Percentiles rank a stretch among this genome's conserved stretches.
These are phyloP conservation scores for Anagrus nilaparvatae DNA, from an alignment of 1,140 invertebrate genomes.

Conservation along the genomic window DNA sequence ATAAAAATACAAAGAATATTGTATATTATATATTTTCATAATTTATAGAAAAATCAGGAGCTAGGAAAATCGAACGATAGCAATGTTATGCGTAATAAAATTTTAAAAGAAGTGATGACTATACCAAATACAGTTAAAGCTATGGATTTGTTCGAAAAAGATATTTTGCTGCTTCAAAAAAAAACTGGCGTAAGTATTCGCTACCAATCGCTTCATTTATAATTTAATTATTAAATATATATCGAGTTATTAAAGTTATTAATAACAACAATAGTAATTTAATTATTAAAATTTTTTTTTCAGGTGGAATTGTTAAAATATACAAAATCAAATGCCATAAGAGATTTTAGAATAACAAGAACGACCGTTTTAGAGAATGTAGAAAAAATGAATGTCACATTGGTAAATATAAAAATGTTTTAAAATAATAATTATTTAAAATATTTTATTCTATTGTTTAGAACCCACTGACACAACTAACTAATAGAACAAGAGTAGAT, in stretches of 20 bases:
- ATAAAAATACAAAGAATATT: conserved; percentile 4
- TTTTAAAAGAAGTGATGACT: conserved; percentile 46
- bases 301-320: conserved; percentile 41
- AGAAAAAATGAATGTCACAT: conserved; percentile 31
- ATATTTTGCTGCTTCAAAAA: conserved; percentile 45
- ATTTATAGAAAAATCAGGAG: conserved; percentile 28
- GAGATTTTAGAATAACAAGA: conserved; percentile 48
- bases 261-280: neutral
- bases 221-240: neutral
- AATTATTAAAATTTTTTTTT: conserved; percentile 1
- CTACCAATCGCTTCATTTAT: neutral
- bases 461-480: too few relatives aligned
- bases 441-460: too few relatives aligned
- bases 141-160: conserved; percentile 51
- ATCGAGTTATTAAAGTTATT: neutral
- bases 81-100: conserved; percentile 42
- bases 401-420: conserved; percentile 21
- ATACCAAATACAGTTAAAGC: conserved; percentile 49
- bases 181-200: conserved; percentile 40
- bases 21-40: neutral
- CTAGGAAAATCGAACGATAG: conserved; percentile 33
- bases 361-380: conserved; percentile 39
- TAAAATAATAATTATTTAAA: neutral
- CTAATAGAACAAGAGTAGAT: too few relatives aligned
- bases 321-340: conserved; percentile 43